Percentiles rank a stretch among this genome's conserved stretches.
Evolutionary conservation across 2,797 vertebrate species (phyloP).

Genomic region (Cercopithecus mitis): DNA sequence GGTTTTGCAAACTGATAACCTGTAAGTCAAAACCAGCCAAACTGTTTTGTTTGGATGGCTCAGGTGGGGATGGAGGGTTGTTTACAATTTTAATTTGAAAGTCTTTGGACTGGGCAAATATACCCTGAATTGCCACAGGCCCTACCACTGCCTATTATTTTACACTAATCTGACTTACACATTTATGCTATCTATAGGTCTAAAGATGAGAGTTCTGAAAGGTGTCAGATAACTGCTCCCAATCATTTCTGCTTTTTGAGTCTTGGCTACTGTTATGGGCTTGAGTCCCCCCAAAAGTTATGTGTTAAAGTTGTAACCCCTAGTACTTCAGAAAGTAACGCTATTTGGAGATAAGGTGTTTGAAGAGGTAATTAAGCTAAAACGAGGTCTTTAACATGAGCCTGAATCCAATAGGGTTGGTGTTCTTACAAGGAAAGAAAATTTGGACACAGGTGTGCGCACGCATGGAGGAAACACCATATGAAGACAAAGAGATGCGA

Average conservation of each 20-base stretch:
- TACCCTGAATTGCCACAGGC: background rate
- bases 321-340: background rate
- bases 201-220: constrained; percentile 1
- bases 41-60: background rate
- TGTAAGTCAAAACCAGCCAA: background rate
- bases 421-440: background rate
- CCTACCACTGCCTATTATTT: background rate
- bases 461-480: background rate
- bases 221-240: background rate
- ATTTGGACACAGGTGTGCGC: background rate
- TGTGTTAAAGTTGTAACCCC: background rate
- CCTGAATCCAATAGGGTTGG: background rate
- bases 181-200: background rate
- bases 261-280: background rate
- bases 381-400: constrained; percentile 23
- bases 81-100: constrained; percentile 8
- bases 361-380: constrained; percentile 13
- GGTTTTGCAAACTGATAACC: background rate
- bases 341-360: constrained; percentile 20
- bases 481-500: background rate
- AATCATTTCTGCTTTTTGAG: background rate
- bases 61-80: background rate
- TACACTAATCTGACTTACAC: constrained; percentile 16
- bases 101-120: constrained; percentile 1
- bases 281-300: background rate